Evolutionary conservation across 1,140 invertebrate species (phyloP).

Genomic region (Littorina saxatilis): DNA sequence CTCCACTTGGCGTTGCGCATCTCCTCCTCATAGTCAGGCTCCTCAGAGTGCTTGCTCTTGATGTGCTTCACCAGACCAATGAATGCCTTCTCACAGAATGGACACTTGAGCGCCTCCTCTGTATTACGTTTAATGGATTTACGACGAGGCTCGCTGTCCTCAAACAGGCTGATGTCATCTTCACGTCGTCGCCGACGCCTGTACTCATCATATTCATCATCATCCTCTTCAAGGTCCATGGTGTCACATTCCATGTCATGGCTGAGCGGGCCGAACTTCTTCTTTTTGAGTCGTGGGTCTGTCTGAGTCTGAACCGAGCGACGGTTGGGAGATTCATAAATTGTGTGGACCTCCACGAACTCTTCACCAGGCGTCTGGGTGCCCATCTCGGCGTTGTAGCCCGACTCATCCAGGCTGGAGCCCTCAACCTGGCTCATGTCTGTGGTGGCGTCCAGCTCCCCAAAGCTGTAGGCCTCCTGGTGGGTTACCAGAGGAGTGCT

Average conservation of each 20-base stretch:
- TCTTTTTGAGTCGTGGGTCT: conserved; percentile 69
- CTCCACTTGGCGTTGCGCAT: conserved; percentile 74
- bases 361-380: conserved; percentile 61
- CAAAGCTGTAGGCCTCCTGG: conserved; percentile 33
- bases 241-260: conserved; percentile 59
- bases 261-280: conserved; percentile 70
- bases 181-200: conserved; percentile 60
- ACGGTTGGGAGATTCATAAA: conserved; percentile 63
- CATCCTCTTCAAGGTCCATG: conserved; percentile 51
- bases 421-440: conserved; percentile 30
- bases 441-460: conserved; percentile 9
- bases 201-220: conserved; percentile 55
- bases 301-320: conserved; percentile 71
- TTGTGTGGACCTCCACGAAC: conserved; percentile 72
- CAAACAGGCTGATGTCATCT: conserved; percentile 67
- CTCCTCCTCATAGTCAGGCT: conserved; percentile 71
- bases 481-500: background rate
- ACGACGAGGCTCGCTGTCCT: conserved; percentile 67
- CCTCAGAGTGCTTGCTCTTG: conserved; percentile 71
- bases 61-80: conserved; percentile 73
- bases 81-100: conserved; percentile 72
- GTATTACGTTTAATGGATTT: conserved; percentile 68
- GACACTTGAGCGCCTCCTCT: conserved; percentile 72
- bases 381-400: conserved; percentile 44
- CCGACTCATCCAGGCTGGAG: conserved; percentile 27